Conservation (phyloP, 2,113 vertebrate species). For the Fukomys damarensis region DNA sequence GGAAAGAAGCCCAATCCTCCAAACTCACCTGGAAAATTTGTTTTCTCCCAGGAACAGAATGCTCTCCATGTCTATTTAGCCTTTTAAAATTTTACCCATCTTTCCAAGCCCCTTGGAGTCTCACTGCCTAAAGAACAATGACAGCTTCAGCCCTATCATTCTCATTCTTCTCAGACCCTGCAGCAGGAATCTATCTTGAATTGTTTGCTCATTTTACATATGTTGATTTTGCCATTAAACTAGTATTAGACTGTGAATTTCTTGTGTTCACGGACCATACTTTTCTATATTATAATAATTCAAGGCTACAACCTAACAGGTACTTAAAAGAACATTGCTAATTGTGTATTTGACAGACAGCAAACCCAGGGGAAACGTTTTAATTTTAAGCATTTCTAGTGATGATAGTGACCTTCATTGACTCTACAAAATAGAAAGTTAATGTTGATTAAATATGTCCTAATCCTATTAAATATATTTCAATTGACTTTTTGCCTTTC, state of each 20-base stretch:
- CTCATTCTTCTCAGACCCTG: not conserved
- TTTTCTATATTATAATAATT: constrained; percentile 26
- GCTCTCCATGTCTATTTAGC: not conserved
- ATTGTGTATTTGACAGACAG: constrained; percentile 25
- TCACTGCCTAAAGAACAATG: not conserved
- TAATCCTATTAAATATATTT: constrained; percentile 20
- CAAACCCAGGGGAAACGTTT: not conserved
- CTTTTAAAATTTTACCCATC: not conserved
- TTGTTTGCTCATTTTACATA: not conserved
- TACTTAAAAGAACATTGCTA: constrained; percentile 13
- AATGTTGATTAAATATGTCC: constrained; percentile 19
- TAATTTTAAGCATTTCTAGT: constrained; percentile 6
- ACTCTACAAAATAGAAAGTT: not conserved
- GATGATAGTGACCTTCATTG: not conserved
- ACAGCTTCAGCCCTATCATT: not conserved
- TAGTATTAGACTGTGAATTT: not conserved
- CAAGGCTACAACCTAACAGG: not conserved
- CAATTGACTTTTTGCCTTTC: not conserved
- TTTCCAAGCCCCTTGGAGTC: not conserved
- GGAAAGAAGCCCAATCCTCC: not conserved
- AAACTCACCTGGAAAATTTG: not conserved
- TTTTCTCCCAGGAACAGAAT: not conserved
- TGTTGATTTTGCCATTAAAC: not conserved
- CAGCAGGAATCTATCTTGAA: not conserved
- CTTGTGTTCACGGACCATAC: not conserved